A percentile compares a stretch with the other conserved stretches of the same genome.
Evolutionary conservation across 1,140 invertebrate genomes (phyloP).

Genomic region (Berghia stephanieae): DNA sequence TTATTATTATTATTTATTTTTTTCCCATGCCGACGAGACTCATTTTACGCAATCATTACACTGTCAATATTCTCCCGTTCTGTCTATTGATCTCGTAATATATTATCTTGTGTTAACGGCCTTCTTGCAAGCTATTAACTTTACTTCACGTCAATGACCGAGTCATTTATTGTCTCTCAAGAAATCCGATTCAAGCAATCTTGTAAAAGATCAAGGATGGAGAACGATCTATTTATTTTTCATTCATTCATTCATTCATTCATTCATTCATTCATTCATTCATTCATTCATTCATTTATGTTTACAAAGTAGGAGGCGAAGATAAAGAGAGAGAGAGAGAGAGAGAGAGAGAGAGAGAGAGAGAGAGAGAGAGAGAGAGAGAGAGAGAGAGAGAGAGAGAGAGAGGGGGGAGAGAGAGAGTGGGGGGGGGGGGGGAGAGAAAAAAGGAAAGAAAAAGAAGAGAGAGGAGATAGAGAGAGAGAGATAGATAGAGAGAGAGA

Average conservation of each 20-base stretch:
- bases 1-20: too few species aligned
- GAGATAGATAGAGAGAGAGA: too few species aligned
- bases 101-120: too few species aligned
- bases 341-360: background rate
- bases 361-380: background rate
- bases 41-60: too few species aligned
- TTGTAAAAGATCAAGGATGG: too few species aligned
- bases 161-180: too few species aligned
- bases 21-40: too few species aligned
- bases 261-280: background rate
- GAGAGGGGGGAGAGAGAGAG: background rate
- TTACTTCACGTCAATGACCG: too few species aligned
- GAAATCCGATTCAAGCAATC: too few species aligned
- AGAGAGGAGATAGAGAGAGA: background rate
- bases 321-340: background rate
- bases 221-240: background rate
- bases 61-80: too few species aligned
- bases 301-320: background rate
- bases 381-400: background rate
- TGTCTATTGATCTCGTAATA: too few species aligned
- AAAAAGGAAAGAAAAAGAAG: background rate
- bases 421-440: background rate
- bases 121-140: too few species aligned
- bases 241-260: background rate
- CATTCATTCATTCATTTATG: conserved; percentile 6